Conservation (phyloP, 2,113 vertebrate species). For the Hypocryptadius cinnamomeus region DNA sequence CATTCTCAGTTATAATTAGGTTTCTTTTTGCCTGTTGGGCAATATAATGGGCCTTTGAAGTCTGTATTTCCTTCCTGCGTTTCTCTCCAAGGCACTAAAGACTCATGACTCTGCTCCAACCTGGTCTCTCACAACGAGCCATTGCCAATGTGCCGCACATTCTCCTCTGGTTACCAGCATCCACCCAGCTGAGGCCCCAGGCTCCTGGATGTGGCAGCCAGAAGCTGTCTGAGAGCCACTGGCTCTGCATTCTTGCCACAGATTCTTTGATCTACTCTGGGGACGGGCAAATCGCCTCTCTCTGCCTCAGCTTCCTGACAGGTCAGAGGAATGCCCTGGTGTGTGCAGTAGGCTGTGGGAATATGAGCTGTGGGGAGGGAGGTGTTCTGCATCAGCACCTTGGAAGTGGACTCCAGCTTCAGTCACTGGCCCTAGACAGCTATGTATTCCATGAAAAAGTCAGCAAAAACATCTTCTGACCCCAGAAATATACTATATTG, state of each 20-base stretch:
- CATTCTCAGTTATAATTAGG: not conserved
- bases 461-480: not conserved
- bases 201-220: not conserved
- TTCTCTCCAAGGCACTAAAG: not conserved
- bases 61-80: not conserved
- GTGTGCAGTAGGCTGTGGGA: no score
- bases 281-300: not conserved
- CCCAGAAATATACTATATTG: not conserved
- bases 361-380: fast-evolving
- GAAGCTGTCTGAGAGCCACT: not conserved
- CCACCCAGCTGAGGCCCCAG: not conserved
- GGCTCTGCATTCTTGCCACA: not conserved
- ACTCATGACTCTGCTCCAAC: not conserved
- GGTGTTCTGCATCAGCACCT: not conserved
- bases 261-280: not conserved
- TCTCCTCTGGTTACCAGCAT: not conserved
- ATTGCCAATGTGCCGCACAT: not conserved
- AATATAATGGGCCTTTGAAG: not conserved
- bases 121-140: not conserved
- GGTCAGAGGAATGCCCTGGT: not conserved
- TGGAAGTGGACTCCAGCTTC: not conserved
- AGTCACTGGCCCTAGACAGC: not conserved
- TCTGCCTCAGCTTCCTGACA: not conserved
- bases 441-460: not conserved
- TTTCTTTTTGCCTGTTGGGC: not conserved